These are phyloP conservation scores for Euplagia quadripunctaria DNA, from an alignment of 2,888 invertebrate species.

Conservation along the genomic window DNA sequence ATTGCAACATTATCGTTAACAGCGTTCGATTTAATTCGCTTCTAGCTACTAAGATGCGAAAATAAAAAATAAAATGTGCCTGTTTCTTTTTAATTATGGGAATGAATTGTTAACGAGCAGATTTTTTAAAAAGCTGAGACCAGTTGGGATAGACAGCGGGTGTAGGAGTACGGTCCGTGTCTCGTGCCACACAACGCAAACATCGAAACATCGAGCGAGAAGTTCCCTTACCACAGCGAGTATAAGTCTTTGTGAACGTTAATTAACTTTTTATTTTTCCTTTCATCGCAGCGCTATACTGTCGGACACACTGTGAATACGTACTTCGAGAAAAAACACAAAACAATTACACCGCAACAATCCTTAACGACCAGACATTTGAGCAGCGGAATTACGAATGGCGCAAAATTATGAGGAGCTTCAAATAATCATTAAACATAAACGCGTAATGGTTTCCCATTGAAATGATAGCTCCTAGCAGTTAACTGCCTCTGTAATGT, in stretches of 20 bases:
- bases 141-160: slow-evolving; percentile 17
- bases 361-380: slow-evolving; percentile 74
- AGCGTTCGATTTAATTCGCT: slow-evolving; percentile 73
- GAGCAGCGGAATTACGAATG: slow-evolving; percentile 72
- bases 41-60: slow-evolving; percentile 54
- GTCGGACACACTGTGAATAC: slow-evolving; percentile 49
- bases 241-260: slow-evolving; percentile 66
- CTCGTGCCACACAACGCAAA: slow-evolving; percentile 37
- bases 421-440: slow-evolving; percentile 85
- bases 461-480: slow-evolving; percentile 80
- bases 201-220: slow-evolving; percentile 53
- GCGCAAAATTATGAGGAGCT: slow-evolving; percentile 80
- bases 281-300: slow-evolving; percentile 53
- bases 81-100: slow-evolving; percentile 52
- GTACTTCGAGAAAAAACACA: slow-evolving; percentile 52
- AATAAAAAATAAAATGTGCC: slow-evolving; percentile 63
- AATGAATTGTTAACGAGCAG: slow-evolving; percentile 37
- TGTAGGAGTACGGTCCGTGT: slow-evolving; percentile 11
- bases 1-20: slow-evolving; percentile 81
- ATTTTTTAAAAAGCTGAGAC: slow-evolving; percentile 40
- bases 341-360: slow-evolving; percentile 72
- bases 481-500: slow-evolving; percentile 81
- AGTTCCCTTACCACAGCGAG: slow-evolving; percentile 55
- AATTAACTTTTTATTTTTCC: slow-evolving; percentile 72
- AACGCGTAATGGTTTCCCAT: slow-evolving; percentile 84